Evolutionary conservation across 2,888 invertebrate species (phyloP).

Genomic region (Tyria jacobaeae): DNA sequence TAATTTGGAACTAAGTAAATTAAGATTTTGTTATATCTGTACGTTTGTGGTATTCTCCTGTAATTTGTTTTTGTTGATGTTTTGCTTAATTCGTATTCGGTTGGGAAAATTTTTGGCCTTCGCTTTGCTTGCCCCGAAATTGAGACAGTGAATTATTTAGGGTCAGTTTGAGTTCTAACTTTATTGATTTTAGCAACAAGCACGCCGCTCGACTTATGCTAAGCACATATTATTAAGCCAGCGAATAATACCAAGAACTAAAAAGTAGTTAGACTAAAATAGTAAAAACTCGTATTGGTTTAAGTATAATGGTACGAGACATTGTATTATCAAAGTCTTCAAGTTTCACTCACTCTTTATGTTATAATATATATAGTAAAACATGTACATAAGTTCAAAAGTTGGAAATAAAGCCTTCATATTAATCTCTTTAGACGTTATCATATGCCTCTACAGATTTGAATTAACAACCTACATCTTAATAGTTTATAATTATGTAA

Average conservation of each 20-base stretch:
- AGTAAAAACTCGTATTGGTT: too few species aligned
- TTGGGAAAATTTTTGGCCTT: constrained; percentile 17
- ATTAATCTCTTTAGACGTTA: background rate
- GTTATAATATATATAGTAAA: too few species aligned
- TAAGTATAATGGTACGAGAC: too few species aligned
- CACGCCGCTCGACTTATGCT: background rate
- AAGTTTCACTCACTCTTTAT: too few species aligned
- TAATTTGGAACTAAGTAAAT: constrained; percentile 76
- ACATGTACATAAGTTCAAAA: background rate
- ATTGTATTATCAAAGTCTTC: too few species aligned
- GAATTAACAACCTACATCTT: constrained; percentile 19
- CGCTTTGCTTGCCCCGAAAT: constrained; percentile 16
- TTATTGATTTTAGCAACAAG: background rate
- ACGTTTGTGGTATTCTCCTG: constrained; percentile 49
- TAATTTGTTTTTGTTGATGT: constrained; percentile 50
- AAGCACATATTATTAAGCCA: background rate
- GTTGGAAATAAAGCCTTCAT: background rate
- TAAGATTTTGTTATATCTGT: constrained; percentile 68
- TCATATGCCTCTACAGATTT: constrained; percentile 28
- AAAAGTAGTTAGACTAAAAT: too few species aligned
- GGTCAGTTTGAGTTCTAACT: constrained; percentile 4
- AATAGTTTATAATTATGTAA: constrained; percentile 12
- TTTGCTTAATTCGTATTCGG: constrained; percentile 29
- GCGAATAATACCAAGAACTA: too few species aligned
- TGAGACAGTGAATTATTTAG: constrained; percentile 18